Conservation (phyloP, 2,113 vertebrate genomes). For the Tenebrosternarchus preto region DNA sequence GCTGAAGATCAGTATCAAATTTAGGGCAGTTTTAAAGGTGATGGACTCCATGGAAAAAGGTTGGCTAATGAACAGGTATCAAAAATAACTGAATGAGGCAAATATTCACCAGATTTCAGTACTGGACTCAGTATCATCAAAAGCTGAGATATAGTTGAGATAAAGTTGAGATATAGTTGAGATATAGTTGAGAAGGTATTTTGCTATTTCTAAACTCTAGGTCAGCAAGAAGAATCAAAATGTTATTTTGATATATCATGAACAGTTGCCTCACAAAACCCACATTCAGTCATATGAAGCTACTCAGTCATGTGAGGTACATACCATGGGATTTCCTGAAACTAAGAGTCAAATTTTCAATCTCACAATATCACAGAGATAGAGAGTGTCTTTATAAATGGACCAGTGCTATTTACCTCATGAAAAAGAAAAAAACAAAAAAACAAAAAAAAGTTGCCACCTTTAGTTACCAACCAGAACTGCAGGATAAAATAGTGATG, state of each 20-base stretch:
- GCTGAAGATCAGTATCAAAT: constrained; percentile 49
- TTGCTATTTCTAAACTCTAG: not conserved
- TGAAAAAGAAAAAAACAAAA: not conserved
- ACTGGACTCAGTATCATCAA: not conserved
- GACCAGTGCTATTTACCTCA: not conserved
- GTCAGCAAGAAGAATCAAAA: not conserved
- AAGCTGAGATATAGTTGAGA: not conserved
- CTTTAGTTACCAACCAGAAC: not conserved
- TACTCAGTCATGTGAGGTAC: not conserved
- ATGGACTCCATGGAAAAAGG: constrained; percentile 54
- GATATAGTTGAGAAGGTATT: not conserved
- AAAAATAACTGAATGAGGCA: constrained; percentile 25
- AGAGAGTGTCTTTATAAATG: not conserved
- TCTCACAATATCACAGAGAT: not conserved
- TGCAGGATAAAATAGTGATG: not conserved
- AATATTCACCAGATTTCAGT: constrained; percentile 24
- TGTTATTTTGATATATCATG: not conserved
- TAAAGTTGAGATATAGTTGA: not conserved
- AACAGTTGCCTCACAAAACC: constrained; percentile 14
- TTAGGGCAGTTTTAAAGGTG: constrained; percentile 60
- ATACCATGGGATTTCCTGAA: constrained; percentile 18
- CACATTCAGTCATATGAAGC: not conserved
- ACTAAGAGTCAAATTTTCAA: not conserved
- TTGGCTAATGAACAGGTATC: constrained; percentile 17
- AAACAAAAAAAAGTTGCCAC: not conserved